These are phyloP conservation scores for Scaeva pyrastri DNA, from an alignment of 2,888 invertebrate genomes.

Conservation along the genomic window DNA sequence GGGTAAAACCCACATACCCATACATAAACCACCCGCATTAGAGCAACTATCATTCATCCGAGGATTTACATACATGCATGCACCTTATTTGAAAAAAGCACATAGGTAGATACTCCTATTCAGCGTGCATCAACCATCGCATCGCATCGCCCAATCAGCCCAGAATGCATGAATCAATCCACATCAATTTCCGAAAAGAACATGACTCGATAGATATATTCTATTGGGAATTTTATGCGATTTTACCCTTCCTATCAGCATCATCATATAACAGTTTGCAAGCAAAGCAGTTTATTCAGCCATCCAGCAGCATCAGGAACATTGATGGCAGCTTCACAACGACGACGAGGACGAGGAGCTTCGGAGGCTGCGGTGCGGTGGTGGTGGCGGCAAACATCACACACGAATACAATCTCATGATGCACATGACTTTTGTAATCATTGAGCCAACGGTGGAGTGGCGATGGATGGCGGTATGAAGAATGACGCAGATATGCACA, in stretches of 20 bases:
- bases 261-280: conserved; percentile 49
- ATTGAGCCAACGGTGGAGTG: conserved; percentile 46
- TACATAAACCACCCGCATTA: not conserved
- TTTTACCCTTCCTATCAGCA: conserved; percentile 60
- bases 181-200: conserved; percentile 72
- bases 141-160: conserved; percentile 48
- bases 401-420: conserved; percentile 46
- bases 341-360: not conserved
- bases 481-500: conserved; percentile 48
- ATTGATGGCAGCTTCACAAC: conserved; percentile 10
- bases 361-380: not conserved
- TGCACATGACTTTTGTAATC: conserved; percentile 66
- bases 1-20: not conserved
- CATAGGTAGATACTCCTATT: no score
- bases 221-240: conserved; percentile 70
- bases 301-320: conserved; percentile 45
- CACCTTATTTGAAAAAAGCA: conserved; percentile 13
- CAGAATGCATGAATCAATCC: conserved; percentile 72
- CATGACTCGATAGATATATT: conserved; percentile 69
- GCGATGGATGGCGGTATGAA: not conserved
- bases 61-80: conserved; percentile 30
- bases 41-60: conserved; percentile 52
- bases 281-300: conserved; percentile 36
- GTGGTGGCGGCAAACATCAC: conserved; percentile 63
- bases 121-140: conserved; percentile 42